Evolutionary conservation across 1,140 invertebrate genomes (phyloP), one percentile per base, ranked within the genome.

Genomic region (Drosophila sechellia): DNA sequence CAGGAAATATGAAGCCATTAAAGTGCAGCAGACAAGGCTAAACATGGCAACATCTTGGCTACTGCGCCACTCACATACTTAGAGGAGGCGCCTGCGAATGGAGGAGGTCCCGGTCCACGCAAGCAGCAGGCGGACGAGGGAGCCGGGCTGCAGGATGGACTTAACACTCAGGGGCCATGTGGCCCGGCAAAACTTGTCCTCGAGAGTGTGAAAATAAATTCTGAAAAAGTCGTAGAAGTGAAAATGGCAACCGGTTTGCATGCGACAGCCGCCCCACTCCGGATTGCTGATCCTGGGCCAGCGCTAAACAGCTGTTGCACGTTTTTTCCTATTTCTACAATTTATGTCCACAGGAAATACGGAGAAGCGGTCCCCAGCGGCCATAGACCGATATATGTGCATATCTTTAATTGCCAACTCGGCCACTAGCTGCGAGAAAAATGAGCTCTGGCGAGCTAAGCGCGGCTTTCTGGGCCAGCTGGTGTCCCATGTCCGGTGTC

Each of bases 1-100:
- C 71, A 87, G 73, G 77, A 90, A 90, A 90, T 90, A 90, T 90
- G 87, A 90, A 90, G 83, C 87, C 81, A 90, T 90, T 90, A 90
- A 90, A 90, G 83, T 87, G 87, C 66, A 77, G 73, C 79, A 83
- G 85, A 80, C 81, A 87, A 69, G 79, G 69, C 59, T 45, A 68
- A 78, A 55, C 65, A 66, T 66, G 81, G 79, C 83, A 87, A 80
- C 70, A 86, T 78, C 76, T 89, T 89, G 85, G 58, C 85, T 87
- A 65, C 80, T 85, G 85, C 72, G 80, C 61, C 79, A 84, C 61
- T 64, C 50, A 76, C 59, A 77, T 66, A 75, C 48, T 57, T 64
- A 68, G 61, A 46, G 17, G 45, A 22, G 17, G 17, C 31, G 49
- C 31, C 49, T 35, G 31, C 31, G n/a, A 52, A 52, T 12, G 39